Evolutionary conservation across 2,797 vertebrate genomes (phyloP).

Genomic region (Chrysocyon brachyurus): DNA sequence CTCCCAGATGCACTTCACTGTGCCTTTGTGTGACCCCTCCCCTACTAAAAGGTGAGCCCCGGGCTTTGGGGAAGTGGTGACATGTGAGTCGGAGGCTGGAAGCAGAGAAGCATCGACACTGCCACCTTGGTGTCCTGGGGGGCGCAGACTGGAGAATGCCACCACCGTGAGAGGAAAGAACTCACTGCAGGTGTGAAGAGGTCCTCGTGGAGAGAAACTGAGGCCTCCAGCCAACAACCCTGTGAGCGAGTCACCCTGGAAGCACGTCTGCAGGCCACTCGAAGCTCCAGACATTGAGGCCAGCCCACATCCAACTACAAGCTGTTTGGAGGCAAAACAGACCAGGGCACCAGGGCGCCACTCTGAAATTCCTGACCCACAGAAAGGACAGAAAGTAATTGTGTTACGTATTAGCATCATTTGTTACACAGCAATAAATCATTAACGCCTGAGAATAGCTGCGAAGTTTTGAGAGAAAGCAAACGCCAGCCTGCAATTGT

Average conservation of each 20-base stretch:
- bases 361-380: not conserved
- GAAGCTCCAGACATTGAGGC: not conserved
- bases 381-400: not conserved
- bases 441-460: not conserved
- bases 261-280: not conserved
- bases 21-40: not conserved
- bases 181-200: not conserved
- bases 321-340: not conserved
- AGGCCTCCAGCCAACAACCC: not conserved
- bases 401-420: not conserved
- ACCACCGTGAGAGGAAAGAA: not conserved
- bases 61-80: not conserved
- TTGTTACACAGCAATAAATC: not conserved
- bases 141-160: not conserved
- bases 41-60: not conserved
- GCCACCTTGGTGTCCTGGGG: not conserved
- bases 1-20: not conserved
- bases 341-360: not conserved
- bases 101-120: not conserved
- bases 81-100: not conserved
- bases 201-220: not conserved
- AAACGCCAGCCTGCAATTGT: not conserved
- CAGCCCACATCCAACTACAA: not conserved
- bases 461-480: not conserved
- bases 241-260: not conserved